These are phyloP conservation scores for Leptopilina boulardi DNA, from an alignment of 1,140 invertebrate genomes.

Conservation along the genomic window DNA sequence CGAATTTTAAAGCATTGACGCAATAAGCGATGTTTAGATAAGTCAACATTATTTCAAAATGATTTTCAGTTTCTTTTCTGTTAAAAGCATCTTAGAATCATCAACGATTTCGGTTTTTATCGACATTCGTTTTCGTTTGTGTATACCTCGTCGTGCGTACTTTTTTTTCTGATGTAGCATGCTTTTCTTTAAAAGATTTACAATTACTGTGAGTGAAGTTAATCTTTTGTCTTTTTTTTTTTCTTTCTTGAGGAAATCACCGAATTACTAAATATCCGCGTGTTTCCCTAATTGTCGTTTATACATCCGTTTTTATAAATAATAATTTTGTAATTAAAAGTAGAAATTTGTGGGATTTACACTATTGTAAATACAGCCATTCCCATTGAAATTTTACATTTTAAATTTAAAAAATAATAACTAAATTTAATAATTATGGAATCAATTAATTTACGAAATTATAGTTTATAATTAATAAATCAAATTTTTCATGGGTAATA, in stretches of 20 bases:
- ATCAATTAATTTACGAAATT: no score
- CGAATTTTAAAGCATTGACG: neutral
- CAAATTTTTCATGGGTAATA: no score
- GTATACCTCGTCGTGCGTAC: slow-evolving; percentile 58
- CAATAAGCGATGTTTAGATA: slow-evolving; percentile 49
- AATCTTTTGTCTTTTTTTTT: neutral
- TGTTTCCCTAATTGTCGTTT: slow-evolving; percentile 5
- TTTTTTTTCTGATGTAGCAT: slow-evolving; percentile 61
- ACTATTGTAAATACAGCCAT: slow-evolving; percentile 7
- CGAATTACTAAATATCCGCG: slow-evolving; percentile 12
- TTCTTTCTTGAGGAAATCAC: neutral
- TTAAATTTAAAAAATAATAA: no score
- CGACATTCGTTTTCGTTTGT: slow-evolving; percentile 48
- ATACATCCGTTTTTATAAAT: neutral
- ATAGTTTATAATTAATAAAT: no score
- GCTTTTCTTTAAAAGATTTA: slow-evolving; percentile 54
- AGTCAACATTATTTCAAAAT: slow-evolving; percentile 43
- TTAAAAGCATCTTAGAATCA: slow-evolving; percentile 58
- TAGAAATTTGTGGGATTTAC: neutral
- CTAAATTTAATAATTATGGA: neutral
- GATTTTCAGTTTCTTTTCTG: slow-evolving; percentile 50
- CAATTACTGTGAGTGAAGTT: slow-evolving; percentile 8
- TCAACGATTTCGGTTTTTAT: slow-evolving; percentile 55
- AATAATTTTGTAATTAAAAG: neutral
- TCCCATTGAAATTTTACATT: neutral